Evolutionary conservation across 2,888 invertebrate species (phyloP), one percentile per base, ranked within the genome.

Genomic region (Ectemnius lituratus): DNA sequence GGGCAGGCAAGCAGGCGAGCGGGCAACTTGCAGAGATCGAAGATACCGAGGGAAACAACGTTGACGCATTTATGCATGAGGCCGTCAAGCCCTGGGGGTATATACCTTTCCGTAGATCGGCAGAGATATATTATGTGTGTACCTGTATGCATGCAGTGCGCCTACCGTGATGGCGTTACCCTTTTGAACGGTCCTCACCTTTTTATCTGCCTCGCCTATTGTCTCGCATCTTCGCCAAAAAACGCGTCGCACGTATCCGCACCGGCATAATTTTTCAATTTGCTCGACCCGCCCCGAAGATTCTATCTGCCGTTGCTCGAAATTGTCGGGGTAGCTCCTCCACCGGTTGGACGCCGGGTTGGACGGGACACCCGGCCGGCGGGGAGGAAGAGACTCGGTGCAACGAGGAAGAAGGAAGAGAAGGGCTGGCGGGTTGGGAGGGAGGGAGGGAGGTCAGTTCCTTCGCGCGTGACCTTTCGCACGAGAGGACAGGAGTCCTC

Each of bases 191-290:
- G 73, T 81, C 80, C 78, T 77, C 76, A 83, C 72, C 78, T 76
- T 79, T 83, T 85, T 85, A 85, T 85, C 86, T 85, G 62, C 52
- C 68, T 62, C 74, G 69, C 73, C 81, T 75, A 80, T 85, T 86
- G 84, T 84, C 83, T 82, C 57, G 78, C 77, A 84, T 85, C 84
- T 80, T 85, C 76, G 85, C 82, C 78, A 85, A 85, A 37, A 87
- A 84, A 74, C 69, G 76, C 72, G 79, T 78, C 69, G 73, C 37
- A 37, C 72, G 67, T 72, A 76, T 73, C 37, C 37, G 71, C 75
- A 73, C 74, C 81, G 77, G 86, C 76, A 85, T 85, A 84, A 86
- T 86, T 84, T 86, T 84, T 84, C 86, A 83, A 86, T 85, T 86
- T 84, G 79, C 82, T 80, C 75, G 76, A 70, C 64, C 76, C 83